phyloP scores from a whole-genome alignment of 2,113 vertebrate genomes.

The Halichoerus grypus region DNA sequence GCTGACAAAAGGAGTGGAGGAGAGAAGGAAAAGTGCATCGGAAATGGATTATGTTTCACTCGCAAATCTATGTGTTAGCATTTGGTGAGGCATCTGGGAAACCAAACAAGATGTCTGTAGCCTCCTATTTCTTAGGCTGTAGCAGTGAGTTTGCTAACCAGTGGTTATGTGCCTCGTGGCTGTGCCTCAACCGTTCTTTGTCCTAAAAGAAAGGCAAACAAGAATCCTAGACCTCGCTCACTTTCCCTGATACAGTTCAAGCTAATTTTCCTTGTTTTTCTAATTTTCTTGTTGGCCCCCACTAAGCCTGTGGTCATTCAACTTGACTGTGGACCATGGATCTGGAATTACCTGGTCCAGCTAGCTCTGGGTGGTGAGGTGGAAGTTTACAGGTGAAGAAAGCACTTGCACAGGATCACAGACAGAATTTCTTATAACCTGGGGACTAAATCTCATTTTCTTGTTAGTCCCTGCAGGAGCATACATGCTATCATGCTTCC shows the following conservation, averaged over 20 bases:
- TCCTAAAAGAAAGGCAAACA: not conserved
- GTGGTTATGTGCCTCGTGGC: not conserved
- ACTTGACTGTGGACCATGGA: not conserved
- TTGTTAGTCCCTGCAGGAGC: no score
- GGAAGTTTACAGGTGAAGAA: not conserved
- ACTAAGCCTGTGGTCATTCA: not conserved
- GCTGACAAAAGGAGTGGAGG: not conserved
- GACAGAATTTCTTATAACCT: not conserved
- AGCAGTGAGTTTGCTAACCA: not conserved
- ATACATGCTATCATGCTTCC: not conserved
- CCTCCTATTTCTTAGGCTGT: rapidly evolving
- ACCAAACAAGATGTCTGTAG: not conserved
- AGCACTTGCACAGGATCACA: not conserved
- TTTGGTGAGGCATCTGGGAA: not conserved
- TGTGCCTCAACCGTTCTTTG: not conserved
- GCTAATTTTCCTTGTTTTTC: not conserved
- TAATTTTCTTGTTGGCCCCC: not conserved
- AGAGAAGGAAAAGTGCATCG: not conserved
- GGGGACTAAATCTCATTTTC: not conserved
- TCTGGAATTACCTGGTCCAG: not conserved
- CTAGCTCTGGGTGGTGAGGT: not conserved
- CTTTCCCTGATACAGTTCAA: not conserved
- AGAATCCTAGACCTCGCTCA: not conserved
- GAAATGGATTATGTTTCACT: not conserved
- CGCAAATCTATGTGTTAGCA: not conserved